Evolutionary conservation across 2,888 invertebrate species (phyloP).

Genomic region (Tillus elongatus): DNA sequence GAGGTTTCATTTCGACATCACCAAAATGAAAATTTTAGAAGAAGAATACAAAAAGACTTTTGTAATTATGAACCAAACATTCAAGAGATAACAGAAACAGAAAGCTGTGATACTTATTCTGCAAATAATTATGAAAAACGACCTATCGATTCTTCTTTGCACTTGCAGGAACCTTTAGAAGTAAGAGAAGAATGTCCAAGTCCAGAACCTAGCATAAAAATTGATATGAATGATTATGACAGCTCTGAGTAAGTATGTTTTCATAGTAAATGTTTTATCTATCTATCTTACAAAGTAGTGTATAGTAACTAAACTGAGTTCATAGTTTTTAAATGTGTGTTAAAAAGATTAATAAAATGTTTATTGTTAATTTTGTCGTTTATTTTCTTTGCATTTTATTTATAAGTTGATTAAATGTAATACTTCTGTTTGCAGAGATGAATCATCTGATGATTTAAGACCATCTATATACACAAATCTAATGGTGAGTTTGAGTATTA

Average conservation of each 20-base stretch:
- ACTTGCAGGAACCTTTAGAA: slow-evolving; percentile 32
- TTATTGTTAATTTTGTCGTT: too few species aligned
- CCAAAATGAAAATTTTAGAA: slow-evolving; percentile 12
- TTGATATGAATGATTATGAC: slow-evolving; percentile 45
- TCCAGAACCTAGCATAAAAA: slow-evolving; percentile 45
- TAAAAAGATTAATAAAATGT: too few species aligned
- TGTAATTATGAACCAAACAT: slow-evolving; percentile 27
- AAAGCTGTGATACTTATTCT: slow-evolving; percentile 9
- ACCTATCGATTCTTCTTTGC: slow-evolving; percentile 30
- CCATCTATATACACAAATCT: too few species aligned
- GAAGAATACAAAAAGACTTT: slow-evolving; percentile 16
- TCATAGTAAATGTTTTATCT: too few species aligned
- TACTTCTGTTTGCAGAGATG: too few species aligned
- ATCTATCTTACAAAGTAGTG: too few species aligned
- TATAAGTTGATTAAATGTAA: too few species aligned
- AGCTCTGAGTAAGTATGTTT: slow-evolving; percentile 35
- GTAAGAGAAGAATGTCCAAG: slow-evolving; percentile 38
- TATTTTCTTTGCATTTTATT: too few species aligned
- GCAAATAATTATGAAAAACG: slow-evolving; percentile 19
- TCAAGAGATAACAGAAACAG: slow-evolving; percentile 32
- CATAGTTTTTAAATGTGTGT: too few species aligned
- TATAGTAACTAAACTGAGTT: too few species aligned
- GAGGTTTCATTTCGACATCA: slow-evolving; percentile 45
- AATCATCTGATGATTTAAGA: too few species aligned
- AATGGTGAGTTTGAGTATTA: too few species aligned